Evolutionary conservation across 2,113 vertebrate genomes (phyloP).

Genomic region (Cettia cetti): DNA sequence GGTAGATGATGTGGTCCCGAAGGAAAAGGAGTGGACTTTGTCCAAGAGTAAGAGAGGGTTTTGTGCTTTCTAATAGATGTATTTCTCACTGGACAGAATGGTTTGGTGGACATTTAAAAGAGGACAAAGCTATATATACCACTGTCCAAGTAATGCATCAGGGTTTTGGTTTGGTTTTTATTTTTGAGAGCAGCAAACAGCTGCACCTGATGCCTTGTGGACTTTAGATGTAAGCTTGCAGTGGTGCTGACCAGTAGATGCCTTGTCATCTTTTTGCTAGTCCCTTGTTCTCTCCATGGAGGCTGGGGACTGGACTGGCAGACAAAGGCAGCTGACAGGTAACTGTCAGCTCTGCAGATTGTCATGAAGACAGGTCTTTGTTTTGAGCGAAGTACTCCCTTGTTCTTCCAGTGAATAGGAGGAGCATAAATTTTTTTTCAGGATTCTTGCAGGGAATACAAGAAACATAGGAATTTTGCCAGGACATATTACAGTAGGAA

Average conservation of each 20-base stretch:
- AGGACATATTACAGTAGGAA: background rate
- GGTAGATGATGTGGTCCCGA: background rate
- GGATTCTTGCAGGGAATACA: background rate
- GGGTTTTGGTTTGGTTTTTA: no score
- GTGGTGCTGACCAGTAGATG: background rate
- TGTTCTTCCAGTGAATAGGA: constrained; percentile 11
- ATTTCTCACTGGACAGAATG: background rate
- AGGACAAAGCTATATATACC: background rate
- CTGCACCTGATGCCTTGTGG: background rate
- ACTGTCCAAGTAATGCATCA: background rate
- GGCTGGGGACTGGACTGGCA: background rate
- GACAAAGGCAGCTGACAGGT: background rate
- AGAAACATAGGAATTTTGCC: background rate
- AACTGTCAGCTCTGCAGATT: background rate
- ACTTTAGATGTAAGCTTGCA: background rate
- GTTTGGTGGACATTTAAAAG: background rate
- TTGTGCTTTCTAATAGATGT: background rate
- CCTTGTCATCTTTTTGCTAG: background rate
- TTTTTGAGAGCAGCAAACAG: background rate
- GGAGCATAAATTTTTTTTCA: background rate
- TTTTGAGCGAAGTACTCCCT: constrained; percentile 9
- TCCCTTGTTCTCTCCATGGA: background rate
- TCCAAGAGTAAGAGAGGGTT: background rate
- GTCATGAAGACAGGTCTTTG: background rate
- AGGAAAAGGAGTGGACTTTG: background rate